Evolutionary conservation across 2,888 invertebrate genomes (phyloP), one percentile per base, ranked within the genome.

Genomic region (Trachelus iudaicus): DNA sequence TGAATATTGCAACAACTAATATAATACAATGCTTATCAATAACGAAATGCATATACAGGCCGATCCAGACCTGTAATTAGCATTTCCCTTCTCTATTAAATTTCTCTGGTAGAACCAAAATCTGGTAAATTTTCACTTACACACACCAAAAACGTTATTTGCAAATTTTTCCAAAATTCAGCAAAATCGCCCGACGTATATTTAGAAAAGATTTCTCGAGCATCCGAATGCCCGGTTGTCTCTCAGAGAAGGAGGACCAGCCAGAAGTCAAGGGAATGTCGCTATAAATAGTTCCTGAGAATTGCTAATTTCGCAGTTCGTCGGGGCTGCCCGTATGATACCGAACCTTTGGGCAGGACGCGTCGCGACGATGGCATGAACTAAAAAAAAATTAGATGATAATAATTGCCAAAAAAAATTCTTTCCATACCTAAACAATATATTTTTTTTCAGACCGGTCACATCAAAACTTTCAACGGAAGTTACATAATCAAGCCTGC

Each of bases 401-500:
- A 56, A 56, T 56, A 56, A 56, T 56, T 56, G 35, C 0, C 0
- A 35, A 9, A 13, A 30, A 23, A 34, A 35, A 12, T 40, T 73
- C 3, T 81, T 79, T 80, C 69, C 6, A 56, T 15, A 40, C 2
- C 1, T 3, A 1, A 40, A 23, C 0, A 56, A 23, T 56, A 56
- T 23, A 56, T 0, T 23, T 23, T 56, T 73, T 92, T 92, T 75
- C 92, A 95, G 95, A 95, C 94, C 79, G 95, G 95, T 79, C 95
- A 95, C 90, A 94, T 95, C 86, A 93, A 93, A 87, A 95, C 95
- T 34, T 93, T 94, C 77, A 93, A 93, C 82, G 95, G 94, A 81
- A 94, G 93, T 84, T 95, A 94, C 91, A 94, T 94, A 89, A 95
- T 95, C 84, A 94, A 95, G 88, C 95, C 95, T 30, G 93, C 92